Percentiles rank a stretch among this genome's conserved stretches.
Evolutionary conservation across 2,113 vertebrate species (phyloP).

Genomic region (Microtus montanus): DNA sequence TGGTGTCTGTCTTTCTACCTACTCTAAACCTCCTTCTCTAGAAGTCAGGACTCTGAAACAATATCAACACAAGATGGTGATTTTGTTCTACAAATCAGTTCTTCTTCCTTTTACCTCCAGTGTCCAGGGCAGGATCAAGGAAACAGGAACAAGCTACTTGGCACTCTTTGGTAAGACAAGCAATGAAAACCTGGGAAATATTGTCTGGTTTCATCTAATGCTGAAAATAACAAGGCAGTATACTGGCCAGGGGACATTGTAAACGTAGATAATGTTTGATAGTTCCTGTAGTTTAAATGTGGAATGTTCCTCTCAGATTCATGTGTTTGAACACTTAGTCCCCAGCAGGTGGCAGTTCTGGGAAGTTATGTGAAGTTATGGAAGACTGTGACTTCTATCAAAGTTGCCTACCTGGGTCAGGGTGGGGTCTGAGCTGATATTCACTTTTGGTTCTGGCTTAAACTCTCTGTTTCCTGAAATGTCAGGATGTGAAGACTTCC

Average conservation of each 20-base stretch:
- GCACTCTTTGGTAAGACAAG: not conserved
- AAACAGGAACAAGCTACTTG: no score
- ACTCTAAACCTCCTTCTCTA: not conserved
- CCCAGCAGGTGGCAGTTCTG: not conserved
- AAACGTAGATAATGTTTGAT: not conserved
- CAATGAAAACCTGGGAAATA: not conserved
- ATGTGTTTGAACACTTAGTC: not conserved
- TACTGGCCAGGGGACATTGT: not conserved
- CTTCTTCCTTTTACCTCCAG: not conserved
- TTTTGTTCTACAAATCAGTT: not conserved
- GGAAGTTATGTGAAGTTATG: not conserved
- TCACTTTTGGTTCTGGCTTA: not conserved
- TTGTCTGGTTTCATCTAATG: not conserved
- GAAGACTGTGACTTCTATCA: not conserved
- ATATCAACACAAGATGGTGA: not conserved
- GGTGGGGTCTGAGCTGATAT: not conserved
- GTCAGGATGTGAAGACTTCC: not conserved
- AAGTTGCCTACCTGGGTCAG: not conserved
- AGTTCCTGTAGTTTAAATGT: not conserved
- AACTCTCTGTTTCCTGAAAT: not conserved
- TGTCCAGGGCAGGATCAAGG: not conserved
- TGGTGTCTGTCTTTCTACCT: not conserved
- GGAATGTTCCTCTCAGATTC: not conserved
- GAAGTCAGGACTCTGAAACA: not conserved
- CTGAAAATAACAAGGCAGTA: not conserved